Conservation (phyloP, 2,888 invertebrate species). For the Biston stratarius region DNA sequence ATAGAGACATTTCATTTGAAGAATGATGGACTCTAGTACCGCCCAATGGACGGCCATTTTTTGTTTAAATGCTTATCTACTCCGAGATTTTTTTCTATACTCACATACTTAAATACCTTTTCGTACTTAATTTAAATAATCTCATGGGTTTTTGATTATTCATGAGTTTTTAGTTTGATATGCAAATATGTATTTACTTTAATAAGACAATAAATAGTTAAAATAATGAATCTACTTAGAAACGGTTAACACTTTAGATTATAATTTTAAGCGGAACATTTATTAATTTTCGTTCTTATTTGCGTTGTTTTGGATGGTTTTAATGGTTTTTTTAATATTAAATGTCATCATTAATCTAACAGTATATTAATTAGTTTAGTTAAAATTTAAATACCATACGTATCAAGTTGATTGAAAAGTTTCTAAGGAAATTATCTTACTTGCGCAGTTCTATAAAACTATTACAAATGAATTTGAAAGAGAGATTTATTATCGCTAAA, state of each 20-base stretch:
- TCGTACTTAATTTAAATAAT: conserved; percentile 40
- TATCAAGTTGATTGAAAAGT: not conserved
- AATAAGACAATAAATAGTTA: conserved; percentile 23
- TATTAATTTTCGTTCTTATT: not conserved
- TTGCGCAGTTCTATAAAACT: not conserved
- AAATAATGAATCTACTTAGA: conserved; percentile 15
- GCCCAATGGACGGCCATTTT: conserved; percentile 64
- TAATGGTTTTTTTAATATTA: not conserved
- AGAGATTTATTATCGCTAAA: conserved; percentile 6
- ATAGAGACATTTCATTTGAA: conserved; percentile 66
- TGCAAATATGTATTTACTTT: conserved; percentile 23
- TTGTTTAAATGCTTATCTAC: conserved; percentile 30
- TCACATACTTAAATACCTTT: conserved; percentile 19
- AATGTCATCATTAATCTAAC: too few relatives aligned
- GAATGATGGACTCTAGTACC: conserved; percentile 61
- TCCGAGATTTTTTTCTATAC: conserved; percentile 37
- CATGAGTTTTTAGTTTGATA: conserved; percentile 28
- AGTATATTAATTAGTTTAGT: not conserved
- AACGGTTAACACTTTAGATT: conserved; percentile 13
- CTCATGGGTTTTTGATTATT: conserved; percentile 33
- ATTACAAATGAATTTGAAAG: not conserved
- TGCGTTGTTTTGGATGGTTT: not conserved
- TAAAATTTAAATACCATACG: not conserved
- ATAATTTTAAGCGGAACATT: conserved; percentile 3
- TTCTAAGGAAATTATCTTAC: too few relatives aligned